Base-by-base conservation (phyloP, 2,113 vertebrate genomes). In the Mastomys coucha region DNA sequence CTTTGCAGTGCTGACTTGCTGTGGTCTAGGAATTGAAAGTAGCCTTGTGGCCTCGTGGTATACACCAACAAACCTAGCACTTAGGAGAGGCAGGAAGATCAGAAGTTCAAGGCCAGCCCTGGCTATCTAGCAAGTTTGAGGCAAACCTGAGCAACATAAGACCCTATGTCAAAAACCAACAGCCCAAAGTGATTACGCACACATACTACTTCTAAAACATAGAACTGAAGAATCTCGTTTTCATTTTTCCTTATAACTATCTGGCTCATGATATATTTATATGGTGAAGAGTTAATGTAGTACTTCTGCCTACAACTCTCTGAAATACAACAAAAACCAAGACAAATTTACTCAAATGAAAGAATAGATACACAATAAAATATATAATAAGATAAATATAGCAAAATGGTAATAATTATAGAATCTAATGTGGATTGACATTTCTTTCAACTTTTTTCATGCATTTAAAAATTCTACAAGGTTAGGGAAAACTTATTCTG, bases 301-400 rank as follows among this genome's bases (percentile, higher is more conserved):
- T 73, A 89, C 20, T 14, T 39, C 67, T 49, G 22, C 42, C 60
- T 75, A 2, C 65, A 88, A 77, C 33, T 97, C 45, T 92, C 69
- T 81, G 45, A 87, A 96, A 93, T 84, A 95, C 26, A 94, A 86
- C 2, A 82, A 95, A 96, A 95, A 70, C 85, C 70, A 84, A 91
- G 49, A 51, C 45, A 8, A n/a, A 89, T 0, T 19, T 91, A 31
- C 53, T 75, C 72, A 95, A 93, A 82, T 49, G 39, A 76, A 84
- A 89, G 14, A 53, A 3, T 86, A 78, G 67, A 33, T 69, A 67
- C 31, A 65, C 24, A 67, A 67, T 67, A 67, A 31, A 19, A 60
- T 93, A 53, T 28, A 84, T 33, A 51, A 96, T 63, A 94, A 95
- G 70, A n/a, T 49, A 96, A 85, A 81, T 87, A 77, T 0, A 94